Evolutionary conservation across 2,888 invertebrate genomes (phyloP), one percentile per base, ranked within the genome.

Genomic region (Dryobotodes eremita): DNA sequence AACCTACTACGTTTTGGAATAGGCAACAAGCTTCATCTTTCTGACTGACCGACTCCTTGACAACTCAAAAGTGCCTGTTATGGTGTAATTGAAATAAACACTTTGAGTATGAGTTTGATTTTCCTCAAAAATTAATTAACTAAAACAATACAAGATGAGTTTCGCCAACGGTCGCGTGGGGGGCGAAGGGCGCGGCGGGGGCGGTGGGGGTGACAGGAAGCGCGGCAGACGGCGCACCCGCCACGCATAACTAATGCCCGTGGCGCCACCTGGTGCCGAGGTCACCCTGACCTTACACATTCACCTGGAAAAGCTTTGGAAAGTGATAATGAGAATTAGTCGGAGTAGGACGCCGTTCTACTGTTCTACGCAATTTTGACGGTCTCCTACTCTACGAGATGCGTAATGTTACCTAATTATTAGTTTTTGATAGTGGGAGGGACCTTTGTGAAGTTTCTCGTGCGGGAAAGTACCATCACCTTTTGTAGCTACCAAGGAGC

Each of bases 151-250:
- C 64, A 74, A 79, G 77, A 84, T 83, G 82, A 85, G 83, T 89
- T 88, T 89, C 77, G 73, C 79, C 76, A 79, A 77, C 65, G 81
- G 83, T 71, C 72, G 84, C 69, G 72, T 69, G 75, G 82, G 79
- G 80, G 83, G 78, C 82, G 48, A 48, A 50, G 59, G n/a, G n/a
- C 61, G 65, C 86, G 66, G 62, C 26, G 77, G 82, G 66, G 78
- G 74, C 72, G 88, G 90, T 85, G 88, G 77, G 79, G 85, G 77
- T 81, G 80, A 92, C 94, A 93, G 94, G 94, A 94, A 94, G 91
- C 92, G 89, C 86, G 86, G 92, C 94, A 94, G 94, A 94, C 94
- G 92, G 92, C 92, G 91, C 90, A 91, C 93, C 90, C 91, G 90
- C 91, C 91, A 92, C 93, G 94, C 93, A 94, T 94, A 91, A 89